phyloP scores from a whole-genome alignment of 2,797 vertebrate species.

The Propithecus deckenii region DNA sequence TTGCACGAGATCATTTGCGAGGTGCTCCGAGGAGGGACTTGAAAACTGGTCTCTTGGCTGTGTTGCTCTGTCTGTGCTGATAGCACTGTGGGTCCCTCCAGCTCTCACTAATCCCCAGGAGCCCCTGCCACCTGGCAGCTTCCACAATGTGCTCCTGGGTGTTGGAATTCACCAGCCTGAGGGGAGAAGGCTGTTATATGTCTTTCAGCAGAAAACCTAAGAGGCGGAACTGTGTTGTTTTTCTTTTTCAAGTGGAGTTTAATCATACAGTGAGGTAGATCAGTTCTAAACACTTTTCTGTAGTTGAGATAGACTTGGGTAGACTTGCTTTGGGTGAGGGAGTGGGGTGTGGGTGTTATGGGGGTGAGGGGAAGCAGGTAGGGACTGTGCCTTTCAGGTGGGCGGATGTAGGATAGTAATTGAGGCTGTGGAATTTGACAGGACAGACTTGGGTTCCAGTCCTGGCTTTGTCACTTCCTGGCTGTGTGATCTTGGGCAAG shows the following conservation, averaged over 20 bases:
- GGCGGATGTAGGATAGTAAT: background rate
- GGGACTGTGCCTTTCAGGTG: background rate
- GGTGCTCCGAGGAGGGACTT: background rate
- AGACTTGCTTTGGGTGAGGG: background rate
- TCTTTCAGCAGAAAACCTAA: slow-evolving; percentile 39
- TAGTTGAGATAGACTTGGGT: background rate
- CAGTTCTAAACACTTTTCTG: background rate
- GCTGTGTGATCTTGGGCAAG: background rate
- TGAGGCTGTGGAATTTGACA: background rate
- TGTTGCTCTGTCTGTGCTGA: slow-evolving; percentile 7
- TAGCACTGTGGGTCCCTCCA: background rate
- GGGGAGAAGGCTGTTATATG: background rate
- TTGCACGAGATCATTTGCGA: background rate
- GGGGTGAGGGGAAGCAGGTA: background rate
- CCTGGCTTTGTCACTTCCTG: background rate
- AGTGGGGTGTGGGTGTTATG: background rate
- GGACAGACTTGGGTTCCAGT: background rate
- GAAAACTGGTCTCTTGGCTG: slow-evolving; percentile 12
- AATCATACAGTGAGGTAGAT: background rate
- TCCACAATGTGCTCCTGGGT: background rate
- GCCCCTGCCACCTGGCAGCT: background rate
- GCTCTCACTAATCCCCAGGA: background rate
- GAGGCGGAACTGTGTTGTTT: background rate
- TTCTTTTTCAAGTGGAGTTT: background rate
- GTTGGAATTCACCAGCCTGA: slow-evolving; percentile 27